Conservation (phyloP, 2,797 vertebrate species). For the Poeciliopsis turneri region DNA sequence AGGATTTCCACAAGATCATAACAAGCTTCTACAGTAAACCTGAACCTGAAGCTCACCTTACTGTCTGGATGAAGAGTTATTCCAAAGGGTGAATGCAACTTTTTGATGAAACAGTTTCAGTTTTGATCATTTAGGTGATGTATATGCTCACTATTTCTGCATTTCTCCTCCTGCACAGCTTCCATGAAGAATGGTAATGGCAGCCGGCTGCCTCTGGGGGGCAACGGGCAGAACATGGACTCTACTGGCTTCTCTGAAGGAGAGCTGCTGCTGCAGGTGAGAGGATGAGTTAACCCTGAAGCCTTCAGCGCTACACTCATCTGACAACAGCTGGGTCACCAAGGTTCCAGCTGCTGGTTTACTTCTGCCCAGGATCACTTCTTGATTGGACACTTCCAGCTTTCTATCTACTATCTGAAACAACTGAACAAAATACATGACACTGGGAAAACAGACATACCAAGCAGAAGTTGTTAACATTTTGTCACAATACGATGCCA, state of each 20-base stretch:
- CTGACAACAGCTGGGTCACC: not conserved
- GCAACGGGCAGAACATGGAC: slow-evolving; percentile 49
- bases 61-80: not conserved
- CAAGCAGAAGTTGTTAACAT: not conserved
- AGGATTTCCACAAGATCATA: too few species aligned
- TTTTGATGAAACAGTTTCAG: not conserved
- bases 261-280: slow-evolving; percentile 79
- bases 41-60: not conserved
- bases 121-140: not conserved
- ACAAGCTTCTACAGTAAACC: not conserved
- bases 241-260: slow-evolving; percentile 64
- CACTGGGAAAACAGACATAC: not conserved
- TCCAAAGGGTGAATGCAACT: not conserved
- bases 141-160: not conserved
- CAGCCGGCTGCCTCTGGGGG: slow-evolving; percentile 37
- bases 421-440: not conserved
- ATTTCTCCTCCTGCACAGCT: slow-evolving; percentile 48
- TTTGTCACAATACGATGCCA: not conserved
- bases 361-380: not conserved
- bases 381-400: not conserved
- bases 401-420: not conserved
- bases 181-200: slow-evolving; percentile 56
- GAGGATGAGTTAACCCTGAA: not conserved
- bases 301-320: not conserved
- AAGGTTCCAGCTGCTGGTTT: not conserved